Conservation (phyloP, 2,797 vertebrate genomes). For the Spea hammondii region DNA sequence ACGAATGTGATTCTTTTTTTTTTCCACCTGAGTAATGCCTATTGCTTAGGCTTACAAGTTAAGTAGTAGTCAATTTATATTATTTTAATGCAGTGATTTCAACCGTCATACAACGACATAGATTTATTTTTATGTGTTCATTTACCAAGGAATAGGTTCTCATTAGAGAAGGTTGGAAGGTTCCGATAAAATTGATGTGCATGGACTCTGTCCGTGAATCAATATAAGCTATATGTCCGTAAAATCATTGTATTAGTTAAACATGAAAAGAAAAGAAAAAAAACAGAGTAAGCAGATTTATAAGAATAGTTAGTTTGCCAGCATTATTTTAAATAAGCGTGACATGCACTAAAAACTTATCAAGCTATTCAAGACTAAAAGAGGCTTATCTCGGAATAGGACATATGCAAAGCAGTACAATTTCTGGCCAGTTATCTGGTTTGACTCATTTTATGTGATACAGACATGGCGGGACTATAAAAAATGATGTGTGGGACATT, state of each 20-base stretch:
- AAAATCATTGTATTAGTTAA: slow-evolving; percentile 14
- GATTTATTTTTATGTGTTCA: slow-evolving; percentile 41
- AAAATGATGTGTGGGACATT: too few relatives aligned
- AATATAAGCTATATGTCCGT: slow-evolving; percentile 38
- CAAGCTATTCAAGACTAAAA: too few relatives aligned
- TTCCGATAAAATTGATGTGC: slow-evolving; percentile 45
- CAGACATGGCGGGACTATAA: too few relatives aligned
- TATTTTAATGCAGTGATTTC: slow-evolving; percentile 53
- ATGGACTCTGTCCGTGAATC: slow-evolving; percentile 18
- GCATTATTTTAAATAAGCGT: too few relatives aligned
- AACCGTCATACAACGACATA: slow-evolving; percentile 37
- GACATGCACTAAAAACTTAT: too few relatives aligned
- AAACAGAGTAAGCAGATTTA: background rate
- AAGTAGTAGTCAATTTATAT: slow-evolving; percentile 64
- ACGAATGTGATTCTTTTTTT: slow-evolving; percentile 58
- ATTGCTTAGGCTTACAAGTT: slow-evolving; percentile 62
- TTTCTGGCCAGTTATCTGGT: too few relatives aligned
- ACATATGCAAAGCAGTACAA: too few relatives aligned
- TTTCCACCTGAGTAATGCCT: slow-evolving; percentile 59
- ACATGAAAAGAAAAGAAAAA: background rate
- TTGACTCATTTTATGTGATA: too few relatives aligned
- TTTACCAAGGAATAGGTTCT: slow-evolving; percentile 42
- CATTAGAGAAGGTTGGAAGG: slow-evolving; percentile 28
- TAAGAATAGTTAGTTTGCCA: background rate
- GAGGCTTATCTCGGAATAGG: too few relatives aligned